These are phyloP conservation scores for Cisticola juncidis DNA, from an alignment of 2,113 vertebrate genomes.

Conservation along the genomic window DNA sequence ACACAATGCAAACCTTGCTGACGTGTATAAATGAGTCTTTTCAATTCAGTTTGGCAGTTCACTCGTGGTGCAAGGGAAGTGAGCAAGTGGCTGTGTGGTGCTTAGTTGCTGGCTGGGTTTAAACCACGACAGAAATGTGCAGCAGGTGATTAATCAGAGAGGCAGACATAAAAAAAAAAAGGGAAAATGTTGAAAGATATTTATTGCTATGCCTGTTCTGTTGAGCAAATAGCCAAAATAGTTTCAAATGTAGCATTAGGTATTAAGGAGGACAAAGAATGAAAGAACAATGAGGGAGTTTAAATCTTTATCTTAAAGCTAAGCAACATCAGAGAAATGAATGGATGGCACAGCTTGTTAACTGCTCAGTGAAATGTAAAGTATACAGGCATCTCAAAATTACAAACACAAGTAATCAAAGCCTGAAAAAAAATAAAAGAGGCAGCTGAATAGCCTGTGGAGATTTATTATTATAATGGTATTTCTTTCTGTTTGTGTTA, in stretches of 20 bases:
- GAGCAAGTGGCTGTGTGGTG: fast-evolving
- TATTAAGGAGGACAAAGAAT: not conserved
- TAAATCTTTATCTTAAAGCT: constrained; percentile 7
- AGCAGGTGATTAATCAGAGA: not conserved
- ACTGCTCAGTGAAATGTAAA: not conserved
- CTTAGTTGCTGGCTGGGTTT: not conserved
- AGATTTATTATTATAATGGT: constrained; percentile 15
- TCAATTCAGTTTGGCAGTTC: not conserved
- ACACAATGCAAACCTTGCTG: not conserved
- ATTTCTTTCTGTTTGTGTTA: constrained; percentile 23
- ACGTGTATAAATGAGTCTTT: not conserved
- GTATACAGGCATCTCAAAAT: not conserved
- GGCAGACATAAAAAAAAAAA: not conserved
- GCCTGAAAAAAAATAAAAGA: not conserved
- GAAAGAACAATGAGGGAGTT: not conserved
- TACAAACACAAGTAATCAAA: not conserved
- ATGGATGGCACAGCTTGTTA: constrained; percentile 11
- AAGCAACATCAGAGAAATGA: not conserved
- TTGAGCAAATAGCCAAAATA: not conserved
- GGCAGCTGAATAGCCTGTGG: not conserved
- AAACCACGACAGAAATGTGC: not conserved
- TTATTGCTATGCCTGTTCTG: not conserved
- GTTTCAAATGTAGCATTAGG: not conserved
- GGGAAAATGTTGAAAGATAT: not conserved
- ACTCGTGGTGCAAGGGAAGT: not conserved